Percentiles rank a stretch among this genome's conserved stretches.
Evolutionary conservation across 2,797 vertebrate genomes (phyloP).

Genomic region (Ispidina lecontei): DNA sequence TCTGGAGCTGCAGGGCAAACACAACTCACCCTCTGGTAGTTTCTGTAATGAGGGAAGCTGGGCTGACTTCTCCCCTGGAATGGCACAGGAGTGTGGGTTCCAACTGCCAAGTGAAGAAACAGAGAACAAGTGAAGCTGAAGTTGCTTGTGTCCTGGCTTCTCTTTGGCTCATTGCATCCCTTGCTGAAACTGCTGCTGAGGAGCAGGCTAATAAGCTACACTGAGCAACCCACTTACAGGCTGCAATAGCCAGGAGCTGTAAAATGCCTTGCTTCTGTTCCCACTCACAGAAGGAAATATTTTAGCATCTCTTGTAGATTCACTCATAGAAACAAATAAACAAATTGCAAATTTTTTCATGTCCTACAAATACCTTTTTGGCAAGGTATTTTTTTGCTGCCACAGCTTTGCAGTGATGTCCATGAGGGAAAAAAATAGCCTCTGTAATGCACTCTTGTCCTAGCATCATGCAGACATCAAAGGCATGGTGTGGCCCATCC

Average conservation of each 20-base stretch:
- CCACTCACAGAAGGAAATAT: neutral
- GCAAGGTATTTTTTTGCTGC: slow-evolving; percentile 31
- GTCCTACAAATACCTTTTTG: neutral
- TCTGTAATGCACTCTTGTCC: neutral
- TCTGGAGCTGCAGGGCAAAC: neutral
- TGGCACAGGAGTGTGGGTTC: neutral
- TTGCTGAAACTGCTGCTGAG: neutral
- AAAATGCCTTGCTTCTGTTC: neutral
- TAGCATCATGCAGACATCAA: neutral
- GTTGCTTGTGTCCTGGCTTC: neutral
- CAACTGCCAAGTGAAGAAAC: neutral
- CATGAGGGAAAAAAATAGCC: neutral
- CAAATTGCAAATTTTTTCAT: neutral
- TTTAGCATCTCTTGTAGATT: neutral
- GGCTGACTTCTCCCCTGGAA: neutral
- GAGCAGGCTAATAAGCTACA: neutral
- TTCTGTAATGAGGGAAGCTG: neutral
- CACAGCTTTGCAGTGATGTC: neutral
- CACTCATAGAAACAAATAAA: neutral
- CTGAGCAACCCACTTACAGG: neutral
- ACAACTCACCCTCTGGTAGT: neutral
- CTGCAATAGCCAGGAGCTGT: neutral
- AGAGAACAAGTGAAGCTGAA: neutral
- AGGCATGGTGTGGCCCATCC: neutral
- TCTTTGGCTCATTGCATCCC: neutral